Percentiles rank a stretch among this genome's conserved stretches.
Conservation (phyloP, 1,140 invertebrate species). For the Drosophila aff. region DNA sequence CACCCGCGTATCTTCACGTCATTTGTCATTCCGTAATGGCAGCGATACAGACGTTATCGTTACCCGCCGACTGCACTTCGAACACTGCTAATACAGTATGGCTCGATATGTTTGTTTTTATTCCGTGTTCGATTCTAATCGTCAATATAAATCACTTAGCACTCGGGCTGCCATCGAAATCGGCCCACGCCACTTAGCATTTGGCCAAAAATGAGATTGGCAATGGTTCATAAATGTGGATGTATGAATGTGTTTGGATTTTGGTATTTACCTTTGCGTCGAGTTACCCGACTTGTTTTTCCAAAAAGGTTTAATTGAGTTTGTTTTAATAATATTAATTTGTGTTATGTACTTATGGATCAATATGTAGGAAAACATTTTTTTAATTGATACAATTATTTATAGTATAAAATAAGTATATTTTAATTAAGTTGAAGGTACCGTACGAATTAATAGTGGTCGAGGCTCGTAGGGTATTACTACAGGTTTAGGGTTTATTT, state of each 20-base stretch:
- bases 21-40: slow-evolving; percentile 51
- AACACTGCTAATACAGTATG: slow-evolving; percentile 19
- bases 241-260: background rate
- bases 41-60: slow-evolving; percentile 34
- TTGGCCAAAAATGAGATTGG: slow-evolving; percentile 32
- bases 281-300: background rate
- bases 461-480: no score
- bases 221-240: slow-evolving; percentile 9
- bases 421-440: no score
- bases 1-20: slow-evolving; percentile 26
- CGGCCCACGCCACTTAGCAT: slow-evolving; percentile 47
- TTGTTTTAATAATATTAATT: background rate
- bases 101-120: slow-evolving; percentile 38
- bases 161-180: slow-evolving; percentile 45
- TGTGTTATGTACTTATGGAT: no score
- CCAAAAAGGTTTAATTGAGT: background rate
- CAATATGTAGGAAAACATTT: no score
- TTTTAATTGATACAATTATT: no score
- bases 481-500: no score
- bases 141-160: slow-evolving; percentile 72
- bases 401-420: no score
- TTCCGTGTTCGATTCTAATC: slow-evolving; percentile 48
- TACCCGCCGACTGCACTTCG: slow-evolving; percentile 6
- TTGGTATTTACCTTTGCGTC: slow-evolving; percentile 5
- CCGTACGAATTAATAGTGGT: no score